Evolutionary conservation across 1,140 invertebrate species (phyloP).

Genomic region (Melitaea cinxia): DNA sequence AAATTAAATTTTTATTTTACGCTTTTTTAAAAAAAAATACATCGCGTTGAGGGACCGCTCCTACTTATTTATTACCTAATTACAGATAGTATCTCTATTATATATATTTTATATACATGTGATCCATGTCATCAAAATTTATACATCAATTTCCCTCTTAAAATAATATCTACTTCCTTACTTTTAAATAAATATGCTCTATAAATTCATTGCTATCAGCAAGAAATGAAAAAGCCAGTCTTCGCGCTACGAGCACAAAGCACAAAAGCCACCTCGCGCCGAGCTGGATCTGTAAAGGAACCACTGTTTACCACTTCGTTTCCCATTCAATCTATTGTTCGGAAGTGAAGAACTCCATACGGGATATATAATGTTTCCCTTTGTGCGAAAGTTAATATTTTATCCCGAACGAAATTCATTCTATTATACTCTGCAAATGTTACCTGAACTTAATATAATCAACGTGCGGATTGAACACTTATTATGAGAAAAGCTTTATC

Average conservation of each 20-base stretch:
- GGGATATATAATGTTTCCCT: constrained; percentile 77
- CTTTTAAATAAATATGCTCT: neutral
- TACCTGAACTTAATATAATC: constrained; percentile 74
- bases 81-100: no score
- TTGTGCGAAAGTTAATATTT: constrained; percentile 81
- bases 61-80: no score
- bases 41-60: no score
- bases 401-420: constrained; percentile 72
- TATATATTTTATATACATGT: no score
- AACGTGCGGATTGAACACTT: constrained; percentile 68
- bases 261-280: constrained; percentile 45
- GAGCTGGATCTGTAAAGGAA: constrained; percentile 58
- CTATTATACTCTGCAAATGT: constrained; percentile 63
- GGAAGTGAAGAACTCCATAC: constrained; percentile 77
- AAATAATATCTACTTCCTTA: no score
- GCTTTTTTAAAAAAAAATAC: no score
- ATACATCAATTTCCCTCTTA: no score
- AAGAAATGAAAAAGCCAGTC: constrained; percentile 26
- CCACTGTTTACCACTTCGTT: constrained; percentile 79
- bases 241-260: constrained; percentile 26
- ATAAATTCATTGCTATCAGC: constrained; percentile 8
- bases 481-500: constrained; percentile 58
- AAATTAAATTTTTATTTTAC: no score
- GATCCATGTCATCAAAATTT: no score
- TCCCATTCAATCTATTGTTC: constrained; percentile 77